Evolutionary conservation across 2,888 invertebrate species (phyloP), one percentile per base, ranked within the genome.

Genomic region (Incurvaria masculella): DNA sequence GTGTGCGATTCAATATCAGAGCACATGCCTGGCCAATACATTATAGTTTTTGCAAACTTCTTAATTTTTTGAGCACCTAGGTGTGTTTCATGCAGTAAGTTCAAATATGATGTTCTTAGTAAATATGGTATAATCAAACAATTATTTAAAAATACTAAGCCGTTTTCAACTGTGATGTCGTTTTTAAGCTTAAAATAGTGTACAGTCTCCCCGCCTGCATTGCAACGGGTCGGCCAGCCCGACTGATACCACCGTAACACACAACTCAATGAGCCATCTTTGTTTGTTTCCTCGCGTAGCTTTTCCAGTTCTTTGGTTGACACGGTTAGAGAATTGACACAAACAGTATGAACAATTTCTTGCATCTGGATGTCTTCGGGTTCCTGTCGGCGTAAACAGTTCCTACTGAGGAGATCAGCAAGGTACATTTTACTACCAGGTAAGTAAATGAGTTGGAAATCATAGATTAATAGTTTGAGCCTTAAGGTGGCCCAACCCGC

Each of bases 11-110:
- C 55, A 42, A 57, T 56, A 6, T 55, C 51, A 2, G 51, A 39
- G 38, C 52, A 47, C 44, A 59, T 49, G 6, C 50, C 20, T 17
- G 57, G 55, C 58, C 59, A 59, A 53, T 56, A 56, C 26, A 58
- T 44, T 40, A 57, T 46, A 42, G 52, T 46, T 41, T 51, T 51
- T 16, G 59, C 58, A 51, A 55, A 53, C 10, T 39, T 19, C 50
- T 57, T 58, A 11, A 52, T 55, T 51, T 61, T 60, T 47, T 54
- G 54, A 21, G 58, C 52, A n/a, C 58, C 58, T 39, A 58, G 51
- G 47, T 60, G 57, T 20, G 57, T 39, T 51, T 49, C 53, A 50
- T 59, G 60, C 10, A 59, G 49, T 6, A 54, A 23, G 42, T 51
- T 41, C 6, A 59, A 21, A 47, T 55, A 51, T 4, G 51, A 27